A percentile compares a stretch with the other conserved stretches of the same genome.
Evolutionary conservation across 2,797 vertebrate genomes (phyloP).

Genomic region (Pristis pectinata): DNA sequence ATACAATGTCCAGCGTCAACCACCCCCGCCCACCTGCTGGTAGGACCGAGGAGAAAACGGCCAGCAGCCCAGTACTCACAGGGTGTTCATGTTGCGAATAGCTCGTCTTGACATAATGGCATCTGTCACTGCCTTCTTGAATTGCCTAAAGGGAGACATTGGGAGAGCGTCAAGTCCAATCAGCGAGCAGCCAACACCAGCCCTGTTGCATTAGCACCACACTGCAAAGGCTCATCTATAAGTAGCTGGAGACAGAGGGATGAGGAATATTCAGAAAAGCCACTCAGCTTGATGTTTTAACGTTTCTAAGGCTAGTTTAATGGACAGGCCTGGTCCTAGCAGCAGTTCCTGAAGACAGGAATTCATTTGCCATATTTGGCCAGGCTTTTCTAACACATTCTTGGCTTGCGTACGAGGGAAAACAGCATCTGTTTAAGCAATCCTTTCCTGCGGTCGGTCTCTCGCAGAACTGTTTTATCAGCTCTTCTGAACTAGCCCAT

Average conservation of each 20-base stretch:
- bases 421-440: neutral
- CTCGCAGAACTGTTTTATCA: neutral
- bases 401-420: neutral
- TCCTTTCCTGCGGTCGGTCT: neutral
- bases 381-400: neutral
- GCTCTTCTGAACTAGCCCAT: neutral
- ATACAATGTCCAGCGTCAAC: neutral
- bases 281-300: no score
- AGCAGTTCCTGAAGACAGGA: neutral
- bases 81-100: conserved; percentile 96
- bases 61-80: conserved; percentile 63
- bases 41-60: neutral
- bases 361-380: neutral
- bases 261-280: neutral
- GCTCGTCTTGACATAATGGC: conserved; percentile 95
- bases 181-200: no score
- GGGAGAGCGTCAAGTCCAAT: neutral
- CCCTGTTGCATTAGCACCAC: neutral
- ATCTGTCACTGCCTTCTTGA: conserved; percentile 92
- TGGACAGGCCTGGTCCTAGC: neutral
- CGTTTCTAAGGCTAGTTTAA: neutral
- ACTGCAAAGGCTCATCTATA: neutral
- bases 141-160: conserved; percentile 65
- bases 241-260: neutral
- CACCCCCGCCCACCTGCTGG: neutral